Base-by-base conservation (phyloP, 2,888 invertebrate species). In the Argyresthia albistria region DNA sequence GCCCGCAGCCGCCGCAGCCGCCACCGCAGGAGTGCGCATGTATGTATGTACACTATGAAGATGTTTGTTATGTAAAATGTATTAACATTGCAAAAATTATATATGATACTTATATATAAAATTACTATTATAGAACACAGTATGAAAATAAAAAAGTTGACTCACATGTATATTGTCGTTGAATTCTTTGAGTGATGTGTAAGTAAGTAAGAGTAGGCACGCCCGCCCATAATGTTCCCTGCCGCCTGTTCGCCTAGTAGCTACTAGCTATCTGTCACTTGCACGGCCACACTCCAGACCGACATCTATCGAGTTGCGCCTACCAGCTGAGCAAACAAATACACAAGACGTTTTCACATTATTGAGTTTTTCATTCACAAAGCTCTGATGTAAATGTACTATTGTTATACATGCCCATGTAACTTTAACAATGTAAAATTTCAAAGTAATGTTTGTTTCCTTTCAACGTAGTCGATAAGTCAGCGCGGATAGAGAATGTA, bases 11-110 rank as follows among this genome's bases (percentile, higher is more conserved):
- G 54, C 52, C 39, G 73, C 67, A 69, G 70, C 67, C 71, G 70
- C 63, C 63, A 60, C 62, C 60, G n/a, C n/a, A 66, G 65, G 63
- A 61, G 65, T 63, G 73, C 75, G 73, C 68, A 70, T 76, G 78
- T 79, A 75, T 80, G 76, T 78, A 77, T 81, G 78, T 84, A 84
- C 83, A 82, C 86, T 77, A 73, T 78, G 80, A 76, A 83, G 70
- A 81, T 84, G 80, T 84, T 83, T 81, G 83, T 86, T 86, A 84
- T 86, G 83, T 86, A 81, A 80, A 84, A 86, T 86, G 86, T 86
- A 86, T 84, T 83, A 83, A 87, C 82, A 81, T 84, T 84, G 81
- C 86, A 84, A 82, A 83, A 86, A 84, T 82, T 86, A 86, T 80
- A 82, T 86, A 87, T 86, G 80, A 83, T 84, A 59, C 84, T 80